Conservation (phyloP, 2,797 vertebrate species). For the Macropus fuliginosus region DNA sequence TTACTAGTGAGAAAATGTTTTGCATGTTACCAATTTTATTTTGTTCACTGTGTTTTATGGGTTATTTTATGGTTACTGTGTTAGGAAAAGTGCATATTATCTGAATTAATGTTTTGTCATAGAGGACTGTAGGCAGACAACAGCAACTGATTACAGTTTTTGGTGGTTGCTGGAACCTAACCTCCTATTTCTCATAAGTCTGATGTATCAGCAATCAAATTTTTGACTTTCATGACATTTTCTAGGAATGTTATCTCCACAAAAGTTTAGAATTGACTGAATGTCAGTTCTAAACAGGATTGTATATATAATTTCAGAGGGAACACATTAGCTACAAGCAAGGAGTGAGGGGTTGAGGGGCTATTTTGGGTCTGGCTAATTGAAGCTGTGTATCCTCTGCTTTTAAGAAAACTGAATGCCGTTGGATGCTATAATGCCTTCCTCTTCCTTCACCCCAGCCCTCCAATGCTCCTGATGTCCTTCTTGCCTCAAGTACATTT, state of each 20-base stretch:
- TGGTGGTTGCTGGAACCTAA: background rate
- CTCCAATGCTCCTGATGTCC: background rate
- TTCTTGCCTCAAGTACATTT: slow-evolving; percentile 59
- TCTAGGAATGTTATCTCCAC: background rate
- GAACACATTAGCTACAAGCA: background rate
- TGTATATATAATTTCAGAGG: background rate
- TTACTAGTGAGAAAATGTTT: background rate
- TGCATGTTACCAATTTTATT: background rate
- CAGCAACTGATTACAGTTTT: background rate
- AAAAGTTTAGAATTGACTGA: background rate
- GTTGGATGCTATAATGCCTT: slow-evolving; percentile 32
- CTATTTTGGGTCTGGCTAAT: slow-evolving; percentile 3
- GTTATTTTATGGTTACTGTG: background rate
- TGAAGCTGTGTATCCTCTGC: slow-evolving; percentile 42
- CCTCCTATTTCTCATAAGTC: background rate
- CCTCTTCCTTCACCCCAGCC: slow-evolving; percentile 9
- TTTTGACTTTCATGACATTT: background rate
- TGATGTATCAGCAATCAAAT: background rate
- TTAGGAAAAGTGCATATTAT: background rate
- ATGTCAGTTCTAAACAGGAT: background rate
- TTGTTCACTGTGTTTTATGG: background rate
- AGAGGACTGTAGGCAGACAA: background rate
- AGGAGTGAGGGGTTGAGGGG: background rate
- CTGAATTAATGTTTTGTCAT: background rate
- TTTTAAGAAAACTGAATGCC: slow-evolving; percentile 41